phyloP scores from a whole-genome alignment of 2,888 invertebrate genomes.

The Cremastinae sp. region DNA sequence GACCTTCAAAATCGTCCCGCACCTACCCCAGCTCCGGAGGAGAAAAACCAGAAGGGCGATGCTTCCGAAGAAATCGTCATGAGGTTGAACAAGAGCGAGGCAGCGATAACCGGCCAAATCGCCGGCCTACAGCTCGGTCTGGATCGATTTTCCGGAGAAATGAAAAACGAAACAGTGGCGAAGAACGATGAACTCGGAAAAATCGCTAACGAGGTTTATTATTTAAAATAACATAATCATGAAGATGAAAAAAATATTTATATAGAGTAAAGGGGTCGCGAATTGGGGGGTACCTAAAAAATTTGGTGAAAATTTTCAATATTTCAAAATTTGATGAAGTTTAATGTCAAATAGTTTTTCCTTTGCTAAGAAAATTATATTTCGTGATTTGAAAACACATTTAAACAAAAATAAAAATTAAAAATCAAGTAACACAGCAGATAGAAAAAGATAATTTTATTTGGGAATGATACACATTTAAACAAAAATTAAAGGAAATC shows the following conservation, averaged over 20 bases:
- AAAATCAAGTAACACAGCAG: too few relatives aligned
- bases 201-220: constrained; percentile 62
- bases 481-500: too few relatives aligned
- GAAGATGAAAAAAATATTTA: neutral
- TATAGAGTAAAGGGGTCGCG: too few relatives aligned
- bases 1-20: constrained; percentile 73
- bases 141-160: constrained; percentile 59
- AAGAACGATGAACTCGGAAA: constrained; percentile 62
- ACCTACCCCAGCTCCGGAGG: constrained; percentile 14
- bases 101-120: constrained; percentile 65
- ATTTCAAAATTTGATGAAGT: too few relatives aligned
- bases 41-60: constrained; percentile 58
- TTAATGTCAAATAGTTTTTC: too few relatives aligned
- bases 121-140: constrained; percentile 68
- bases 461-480: too few relatives aligned
- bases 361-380: too few relatives aligned
- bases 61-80: constrained; percentile 64
- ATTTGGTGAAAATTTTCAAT: too few relatives aligned
- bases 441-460: too few relatives aligned
- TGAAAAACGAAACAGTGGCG: constrained; percentile 62
- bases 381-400: too few relatives aligned
- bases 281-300: too few relatives aligned
- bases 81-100: constrained; percentile 69
- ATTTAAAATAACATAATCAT: neutral
- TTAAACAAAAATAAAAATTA: too few relatives aligned